Evolutionary conservation across 2,888 invertebrate species (phyloP).

Genomic region (Drosophila tanythrix): DNA sequence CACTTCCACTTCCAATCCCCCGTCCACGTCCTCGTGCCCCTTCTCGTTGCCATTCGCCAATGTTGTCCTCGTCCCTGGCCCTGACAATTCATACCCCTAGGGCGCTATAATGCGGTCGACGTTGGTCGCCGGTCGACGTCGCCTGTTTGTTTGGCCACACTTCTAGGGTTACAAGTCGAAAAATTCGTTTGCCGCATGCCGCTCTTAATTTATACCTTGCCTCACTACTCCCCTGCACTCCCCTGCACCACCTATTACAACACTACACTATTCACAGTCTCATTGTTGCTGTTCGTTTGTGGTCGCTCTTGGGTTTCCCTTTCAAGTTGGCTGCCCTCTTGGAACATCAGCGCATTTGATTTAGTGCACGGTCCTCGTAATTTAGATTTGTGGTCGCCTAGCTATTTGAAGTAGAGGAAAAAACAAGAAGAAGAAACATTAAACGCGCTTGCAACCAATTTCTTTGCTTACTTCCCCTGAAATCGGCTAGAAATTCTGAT

Average conservation of each 20-base stretch:
- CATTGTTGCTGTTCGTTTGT: constrained; percentile 49
- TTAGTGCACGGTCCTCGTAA: constrained; percentile 70
- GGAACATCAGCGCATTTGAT: constrained; percentile 61
- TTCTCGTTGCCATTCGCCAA: background rate
- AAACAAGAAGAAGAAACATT: constrained; percentile 13
- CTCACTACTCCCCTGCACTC: background rate
- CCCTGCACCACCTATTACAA: background rate
- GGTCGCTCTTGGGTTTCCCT: constrained; percentile 70
- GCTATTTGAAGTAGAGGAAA: constrained; percentile 32
- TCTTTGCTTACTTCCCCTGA: background rate
- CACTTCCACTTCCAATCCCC: background rate
- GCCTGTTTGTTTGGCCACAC: constrained; percentile 45
- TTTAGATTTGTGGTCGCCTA: constrained; percentile 74
- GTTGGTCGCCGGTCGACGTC: constrained; percentile 20
- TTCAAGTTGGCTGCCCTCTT: constrained; percentile 49
- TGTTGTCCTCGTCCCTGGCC: constrained; percentile 18
- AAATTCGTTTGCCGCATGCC: constrained; percentile 58
- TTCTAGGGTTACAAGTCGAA: constrained; percentile 68
- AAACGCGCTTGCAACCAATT: constrained; percentile 24
- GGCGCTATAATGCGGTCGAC: constrained; percentile 75
- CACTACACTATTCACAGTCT: constrained; percentile 12
- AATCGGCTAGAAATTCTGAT: constrained; percentile 19
- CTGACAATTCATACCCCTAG: constrained; percentile 70
- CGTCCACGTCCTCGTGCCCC: background rate
- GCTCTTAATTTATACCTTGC: constrained; percentile 73